Base-by-base conservation (phyloP, 1,140 invertebrate species). In the Theocolax elegans region DNA sequence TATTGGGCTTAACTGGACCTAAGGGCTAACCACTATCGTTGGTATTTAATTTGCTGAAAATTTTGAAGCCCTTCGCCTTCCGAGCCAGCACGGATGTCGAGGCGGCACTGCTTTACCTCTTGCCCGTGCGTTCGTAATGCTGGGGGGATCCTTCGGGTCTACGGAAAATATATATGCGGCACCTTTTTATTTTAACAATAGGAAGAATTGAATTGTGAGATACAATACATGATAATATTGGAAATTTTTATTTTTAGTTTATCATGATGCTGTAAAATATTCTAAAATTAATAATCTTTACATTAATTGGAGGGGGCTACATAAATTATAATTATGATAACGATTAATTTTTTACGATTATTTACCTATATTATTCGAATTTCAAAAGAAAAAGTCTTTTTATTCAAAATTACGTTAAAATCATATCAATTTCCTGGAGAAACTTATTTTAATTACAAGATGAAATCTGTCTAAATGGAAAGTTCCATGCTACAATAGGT, bases 41-140 rank as follows among this genome's bases (percentile, higher is more conserved):
- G 77, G 78, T 80, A 80, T 80, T 80, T 80, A 80, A 80, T 80
- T 80, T 80, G 77, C 78, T 71, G 69, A 71, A 71, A 71, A 71
- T 71, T 71, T 71, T 71, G 69, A 71, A 71, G 69, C 69, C 63
- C 69, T 60, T 60, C 42, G 53, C 54, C 42, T 44, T 44, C 66
- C 66, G 53, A 27, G 44, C 46, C 44, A n/a, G 31, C 10, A 19
- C 23, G 38, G 23, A 21, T 38, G 13, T 44, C 38, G 64, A 42
- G 46, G n/a, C 64, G 19, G 8, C 31, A 40, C 65, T 67, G 65
- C 65, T 59, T 67, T 67, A 49, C 27, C 35, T 53, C 23, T 53
- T 35, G n/a, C n/a, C n/a, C n/a, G n/a, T n/a, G n/a, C 46, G 48
- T 35, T 49, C 29, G 17, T 56, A 49, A 60, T 68, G 19, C 56